Base-by-base conservation (phyloP, 23 tunicate species). In the Trididemnum nubilum region DNA sequence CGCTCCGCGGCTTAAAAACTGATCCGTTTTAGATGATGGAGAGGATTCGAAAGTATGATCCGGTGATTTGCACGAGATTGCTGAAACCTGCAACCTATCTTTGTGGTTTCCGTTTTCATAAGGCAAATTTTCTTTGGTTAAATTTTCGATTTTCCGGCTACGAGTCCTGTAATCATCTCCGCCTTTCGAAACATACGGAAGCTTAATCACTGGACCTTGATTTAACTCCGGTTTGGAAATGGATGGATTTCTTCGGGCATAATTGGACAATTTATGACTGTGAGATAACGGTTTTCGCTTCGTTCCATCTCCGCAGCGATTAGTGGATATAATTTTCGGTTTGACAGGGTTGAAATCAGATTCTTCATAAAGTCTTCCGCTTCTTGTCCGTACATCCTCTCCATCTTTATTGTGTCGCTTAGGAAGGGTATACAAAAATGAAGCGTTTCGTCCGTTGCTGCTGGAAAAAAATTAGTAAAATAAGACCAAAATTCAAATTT, bases 131-230 rank as follows among this genome's bases (percentile, higher is more conserved):
- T 59, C 77, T 31, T 52, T 33, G 36, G 30, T 52, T 32, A 4
- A 52, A 2, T 3, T 34, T 33, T 54, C 69, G 5, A 7, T 70
- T 28, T 37, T 64, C 35, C 19, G 9, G 0, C 67, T n/a, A n/a
- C 29, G 67, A n/a, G 67, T 21, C 4, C 67, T 21, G 29, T 61
- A 61, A 61, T 61, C 26, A 9, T 67, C 74, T 32, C 74, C 21
- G 4, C 74, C 25, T 5, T 33, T 64, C 5, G 88, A 85, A 21
- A 85, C 88, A 58, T 85, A 85, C 12, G 84, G 84, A 1, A 86
- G 73, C 15, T 76, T 86, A 9, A 86, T 52, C 24, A 80, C 38
- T 34, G 30, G 71, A 4, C 78, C 31, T 33, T 67, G 74, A 19
- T 21, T 30, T 21, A 71, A 22, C 28, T 74, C 80, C 33, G 34